Percentiles rank a stretch among this genome's conserved stretches.
These are phyloP conservation scores for Erebia epiphron DNA, from an alignment of 2,888 invertebrate genomes.

Conservation along the genomic window DNA sequence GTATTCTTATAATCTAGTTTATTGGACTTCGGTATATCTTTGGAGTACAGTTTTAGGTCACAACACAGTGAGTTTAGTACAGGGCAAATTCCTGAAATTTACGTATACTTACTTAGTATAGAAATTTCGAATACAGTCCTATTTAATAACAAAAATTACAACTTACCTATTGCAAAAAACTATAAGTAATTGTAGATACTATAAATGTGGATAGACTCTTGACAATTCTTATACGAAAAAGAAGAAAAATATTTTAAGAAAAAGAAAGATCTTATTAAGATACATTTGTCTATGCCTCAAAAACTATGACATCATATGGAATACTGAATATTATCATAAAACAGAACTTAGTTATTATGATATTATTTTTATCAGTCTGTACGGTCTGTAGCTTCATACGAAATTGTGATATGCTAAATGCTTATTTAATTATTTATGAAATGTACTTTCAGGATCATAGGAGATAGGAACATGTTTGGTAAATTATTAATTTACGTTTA, in stretches of 20 bases:
- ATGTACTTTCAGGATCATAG: constrained; percentile 19
- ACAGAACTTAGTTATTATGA: constrained; percentile 42
- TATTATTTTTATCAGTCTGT: constrained; percentile 42
- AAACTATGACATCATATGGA: constrained; percentile 23
- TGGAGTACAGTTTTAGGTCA: background rate
- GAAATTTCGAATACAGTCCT: background rate
- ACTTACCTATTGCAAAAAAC: background rate
- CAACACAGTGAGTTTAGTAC: too few species aligned
- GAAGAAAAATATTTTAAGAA: constrained; percentile 31
- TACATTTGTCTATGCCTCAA: constrained; percentile 30
- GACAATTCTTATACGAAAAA: constrained; percentile 4
- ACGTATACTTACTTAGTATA: too few species aligned
- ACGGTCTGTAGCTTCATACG: constrained; percentile 31
- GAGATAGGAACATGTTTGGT: constrained; percentile 29
- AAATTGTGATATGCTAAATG: constrained; percentile 39
- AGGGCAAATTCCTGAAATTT: too few species aligned
- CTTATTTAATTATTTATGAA: constrained; percentile 9
- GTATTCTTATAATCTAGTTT: background rate
- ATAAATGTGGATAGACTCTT: constrained; percentile 10
- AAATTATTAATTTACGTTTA: constrained; percentile 3
- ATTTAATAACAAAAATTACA: background rate
- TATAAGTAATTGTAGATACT: too few species aligned
- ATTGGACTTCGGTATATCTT: background rate
- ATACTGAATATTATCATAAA: constrained; percentile 56
- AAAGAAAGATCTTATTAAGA: constrained; percentile 41